Conservation (phyloP, 1,140 invertebrate genomes). For the Spodoptera litura region DNA sequence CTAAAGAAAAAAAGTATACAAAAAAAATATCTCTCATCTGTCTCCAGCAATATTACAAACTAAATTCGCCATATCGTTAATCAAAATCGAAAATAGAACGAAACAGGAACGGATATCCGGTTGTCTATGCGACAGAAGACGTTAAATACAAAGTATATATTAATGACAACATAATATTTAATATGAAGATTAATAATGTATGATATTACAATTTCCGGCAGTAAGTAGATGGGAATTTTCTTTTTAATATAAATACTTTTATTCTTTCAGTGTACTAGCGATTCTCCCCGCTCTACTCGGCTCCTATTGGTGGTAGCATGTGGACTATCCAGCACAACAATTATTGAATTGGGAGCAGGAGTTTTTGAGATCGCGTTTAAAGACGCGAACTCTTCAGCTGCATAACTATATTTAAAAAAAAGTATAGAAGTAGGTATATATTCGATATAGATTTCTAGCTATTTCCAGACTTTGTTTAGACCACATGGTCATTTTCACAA, state of each 20-base stretch:
- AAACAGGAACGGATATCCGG: conserved; percentile 26
- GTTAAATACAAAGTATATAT: conserved; percentile 16
- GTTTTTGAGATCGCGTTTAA: too few species aligned
- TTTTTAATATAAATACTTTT: neutral
- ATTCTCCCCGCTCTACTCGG: too few species aligned
- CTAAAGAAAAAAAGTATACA: neutral
- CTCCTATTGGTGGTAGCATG: too few species aligned
- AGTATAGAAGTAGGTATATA: too few species aligned
- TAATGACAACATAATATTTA: conserved; percentile 5
- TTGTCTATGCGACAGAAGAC: neutral
- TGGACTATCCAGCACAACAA: too few species aligned
- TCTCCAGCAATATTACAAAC: neutral
- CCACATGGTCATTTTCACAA: too few species aligned
- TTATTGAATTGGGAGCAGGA: too few species aligned
- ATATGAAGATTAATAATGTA: neutral
- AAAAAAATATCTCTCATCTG: neutral
- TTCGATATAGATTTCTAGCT: too few species aligned
- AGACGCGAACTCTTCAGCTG: too few species aligned
- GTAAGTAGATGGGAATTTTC: neutral
- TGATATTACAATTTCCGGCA: conserved; percentile 7
- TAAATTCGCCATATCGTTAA: conserved; percentile 16
- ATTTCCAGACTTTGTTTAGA: too few species aligned
- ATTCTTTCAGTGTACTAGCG: too few species aligned
- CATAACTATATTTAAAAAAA: too few species aligned
- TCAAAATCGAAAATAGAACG: conserved; percentile 10